Conservation (phyloP, 2,888 invertebrate species). For the Tuta absoluta region DNA sequence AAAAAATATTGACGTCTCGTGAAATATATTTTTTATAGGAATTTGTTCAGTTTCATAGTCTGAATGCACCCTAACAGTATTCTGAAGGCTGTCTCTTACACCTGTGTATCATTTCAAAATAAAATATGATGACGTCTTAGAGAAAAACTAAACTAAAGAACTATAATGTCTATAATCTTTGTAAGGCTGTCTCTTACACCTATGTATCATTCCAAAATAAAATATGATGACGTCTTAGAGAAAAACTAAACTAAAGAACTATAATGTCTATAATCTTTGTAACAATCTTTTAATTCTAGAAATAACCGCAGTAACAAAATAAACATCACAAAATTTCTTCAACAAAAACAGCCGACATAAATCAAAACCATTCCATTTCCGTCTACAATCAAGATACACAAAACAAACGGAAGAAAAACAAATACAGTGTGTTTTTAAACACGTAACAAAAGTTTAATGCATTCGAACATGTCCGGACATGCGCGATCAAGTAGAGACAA, state of each 20-base stretch:
- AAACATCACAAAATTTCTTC: neutral
- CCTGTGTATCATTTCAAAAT: no score
- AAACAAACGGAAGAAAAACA: conserved; percentile 10
- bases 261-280: neutral
- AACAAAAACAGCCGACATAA: neutral
- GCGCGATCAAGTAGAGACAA: conserved; percentile 16
- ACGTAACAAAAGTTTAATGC: conserved; percentile 19
- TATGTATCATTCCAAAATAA: no score
- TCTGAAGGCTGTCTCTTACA: no score
- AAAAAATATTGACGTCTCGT: no score
- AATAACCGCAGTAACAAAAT: neutral
- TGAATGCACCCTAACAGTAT: no score
- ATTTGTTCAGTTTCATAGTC: no score
- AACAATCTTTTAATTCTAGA: neutral
- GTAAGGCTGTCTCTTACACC: no score
- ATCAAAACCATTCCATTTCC: conserved; percentile 11
- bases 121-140: neutral
- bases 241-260: neutral
- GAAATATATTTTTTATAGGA: no score
- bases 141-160: neutral
- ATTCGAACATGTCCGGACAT: conserved; percentile 17
- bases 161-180: neutral
- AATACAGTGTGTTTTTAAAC: conserved; percentile 12
- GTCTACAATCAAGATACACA: conserved; percentile 9
- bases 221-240: neutral